A percentile compares a stretch with the other conserved stretches of the same genome.
These are phyloP conservation scores for Gyps fulvus DNA, from an alignment of 2,113 vertebrate species.

Conservation along the genomic window DNA sequence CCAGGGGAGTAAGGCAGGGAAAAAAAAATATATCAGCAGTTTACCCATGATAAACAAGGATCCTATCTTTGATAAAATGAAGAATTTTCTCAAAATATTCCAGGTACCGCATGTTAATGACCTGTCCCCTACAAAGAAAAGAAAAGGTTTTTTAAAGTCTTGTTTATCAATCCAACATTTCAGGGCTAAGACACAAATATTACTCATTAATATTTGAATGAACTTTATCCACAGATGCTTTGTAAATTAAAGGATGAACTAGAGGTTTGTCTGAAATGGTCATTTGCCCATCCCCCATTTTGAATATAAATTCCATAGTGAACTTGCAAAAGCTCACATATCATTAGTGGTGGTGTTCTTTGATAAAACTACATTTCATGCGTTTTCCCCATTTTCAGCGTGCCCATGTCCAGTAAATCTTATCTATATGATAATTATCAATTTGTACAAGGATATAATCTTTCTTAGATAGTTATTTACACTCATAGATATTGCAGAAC, in stretches of 20 bases:
- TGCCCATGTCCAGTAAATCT: not conserved
- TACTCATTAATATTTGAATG: not conserved
- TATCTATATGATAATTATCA: not conserved
- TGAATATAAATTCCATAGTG: not conserved
- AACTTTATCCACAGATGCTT: not conserved
- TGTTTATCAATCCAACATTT: not conserved
- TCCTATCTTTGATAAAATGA: constrained; percentile 96
- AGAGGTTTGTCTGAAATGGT: not conserved
- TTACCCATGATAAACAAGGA: constrained; percentile 96
- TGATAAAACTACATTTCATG: not conserved
- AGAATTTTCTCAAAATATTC: constrained; percentile 97
- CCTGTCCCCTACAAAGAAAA: constrained; percentile 84
- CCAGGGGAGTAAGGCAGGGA: not conserved
- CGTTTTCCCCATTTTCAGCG: not conserved
- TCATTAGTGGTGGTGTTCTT: not conserved
- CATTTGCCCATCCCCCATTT: not conserved
- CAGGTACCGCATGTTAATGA: constrained; percentile 95
- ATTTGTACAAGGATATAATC: not conserved
- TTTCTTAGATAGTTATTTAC: not conserved
- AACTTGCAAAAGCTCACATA: not conserved
- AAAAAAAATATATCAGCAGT: not conserved
- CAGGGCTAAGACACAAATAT: not conserved
- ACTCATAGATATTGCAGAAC: not conserved
- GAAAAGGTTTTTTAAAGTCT: not conserved
- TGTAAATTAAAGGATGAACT: not conserved